Percentiles rank a stretch among this genome's conserved stretches.
These are phyloP conservation scores for Ophion ventricosus DNA, from an alignment of 2,888 invertebrate genomes.

Conservation along the genomic window DNA sequence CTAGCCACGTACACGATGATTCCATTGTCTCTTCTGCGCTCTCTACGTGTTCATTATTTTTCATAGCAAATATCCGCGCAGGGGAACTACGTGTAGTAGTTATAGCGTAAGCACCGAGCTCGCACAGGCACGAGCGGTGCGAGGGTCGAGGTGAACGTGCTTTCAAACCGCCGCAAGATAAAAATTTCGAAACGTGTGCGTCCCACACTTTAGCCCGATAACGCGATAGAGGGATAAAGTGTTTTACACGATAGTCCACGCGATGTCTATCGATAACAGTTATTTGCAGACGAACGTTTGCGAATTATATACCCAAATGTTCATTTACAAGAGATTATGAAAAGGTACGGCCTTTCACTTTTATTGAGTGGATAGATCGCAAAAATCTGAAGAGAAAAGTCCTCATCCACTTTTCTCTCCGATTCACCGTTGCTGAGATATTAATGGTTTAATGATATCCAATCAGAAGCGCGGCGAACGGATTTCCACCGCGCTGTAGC, in stretches of 20 bases:
- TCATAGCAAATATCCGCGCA: background rate
- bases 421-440: background rate
- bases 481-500: too few species aligned
- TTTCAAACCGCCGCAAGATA: constrained; percentile 21
- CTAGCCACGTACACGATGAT: background rate
- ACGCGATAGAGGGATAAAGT: background rate
- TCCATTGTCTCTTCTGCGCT: background rate
- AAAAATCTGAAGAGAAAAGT: background rate
- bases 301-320: background rate
- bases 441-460: background rate
- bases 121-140: background rate
- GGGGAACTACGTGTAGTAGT: background rate
- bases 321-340: background rate
- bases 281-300: background rate
- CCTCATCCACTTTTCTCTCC: background rate
- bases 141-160: constrained; percentile 29
- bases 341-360: background rate
- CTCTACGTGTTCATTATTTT: constrained; percentile 11
- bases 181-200: constrained; percentile 9
- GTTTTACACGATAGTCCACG: background rate
- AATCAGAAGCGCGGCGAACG: background rate
- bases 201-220: background rate
- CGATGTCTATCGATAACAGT: constrained; percentile 3
- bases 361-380: background rate
- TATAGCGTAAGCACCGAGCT: background rate